Evolutionary conservation across 2,797 vertebrate genomes (phyloP).

Genomic region (Pitangus sulphuratus): DNA sequence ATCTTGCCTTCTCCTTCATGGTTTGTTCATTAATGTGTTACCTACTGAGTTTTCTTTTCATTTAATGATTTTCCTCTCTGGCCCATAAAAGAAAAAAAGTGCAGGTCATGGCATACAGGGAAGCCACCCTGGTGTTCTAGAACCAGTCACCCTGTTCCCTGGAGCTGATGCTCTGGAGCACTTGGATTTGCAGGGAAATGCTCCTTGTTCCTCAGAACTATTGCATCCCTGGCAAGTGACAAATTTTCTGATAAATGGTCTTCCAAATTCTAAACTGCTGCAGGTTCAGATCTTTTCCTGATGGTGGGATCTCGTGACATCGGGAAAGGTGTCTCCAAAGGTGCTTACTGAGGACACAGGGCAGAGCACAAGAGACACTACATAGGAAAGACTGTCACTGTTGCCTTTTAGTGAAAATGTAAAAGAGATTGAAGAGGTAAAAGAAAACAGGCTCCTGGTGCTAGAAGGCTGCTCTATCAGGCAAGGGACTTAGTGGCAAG

Average conservation of each 20-base stretch:
- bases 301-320: not conserved
- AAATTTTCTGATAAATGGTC: not conserved
- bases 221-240: not conserved
- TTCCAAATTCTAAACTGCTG: not conserved
- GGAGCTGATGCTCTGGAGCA: not conserved
- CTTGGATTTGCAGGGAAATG: not conserved
- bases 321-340: accelerated
- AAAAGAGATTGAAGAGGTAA: not conserved
- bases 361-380: not conserved
- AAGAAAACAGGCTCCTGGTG: not conserved
- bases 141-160: not conserved
- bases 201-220: not conserved
- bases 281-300: not conserved
- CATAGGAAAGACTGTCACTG: not conserved
- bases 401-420: not conserved
- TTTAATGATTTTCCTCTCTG: not conserved
- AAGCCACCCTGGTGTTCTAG: not conserved
- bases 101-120: not conserved
- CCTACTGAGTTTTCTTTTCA: not conserved
- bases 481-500: not conserved
- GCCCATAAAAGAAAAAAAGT: not conserved
- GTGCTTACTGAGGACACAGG: accelerated
- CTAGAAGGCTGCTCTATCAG: not conserved
- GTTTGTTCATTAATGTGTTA: not conserved
- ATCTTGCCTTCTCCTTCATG: not conserved